phyloP scores from a whole-genome alignment of 2,888 invertebrate genomes.

The Oscheius sp. region DNA sequence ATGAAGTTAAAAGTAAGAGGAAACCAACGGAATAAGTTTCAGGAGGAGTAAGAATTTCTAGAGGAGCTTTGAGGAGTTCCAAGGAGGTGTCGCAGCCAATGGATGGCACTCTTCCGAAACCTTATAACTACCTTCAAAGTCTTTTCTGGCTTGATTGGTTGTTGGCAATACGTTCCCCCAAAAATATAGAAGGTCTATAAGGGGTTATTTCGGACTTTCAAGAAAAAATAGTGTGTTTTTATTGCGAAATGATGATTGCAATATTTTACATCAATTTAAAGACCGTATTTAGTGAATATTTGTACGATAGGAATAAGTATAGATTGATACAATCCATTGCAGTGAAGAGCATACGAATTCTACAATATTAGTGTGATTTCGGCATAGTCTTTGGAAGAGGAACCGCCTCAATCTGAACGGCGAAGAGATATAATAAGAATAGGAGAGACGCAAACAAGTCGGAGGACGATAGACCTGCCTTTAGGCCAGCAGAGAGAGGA shows the following conservation, averaged over 20 bases:
- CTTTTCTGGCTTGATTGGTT: no score
- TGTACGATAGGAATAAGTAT: not conserved
- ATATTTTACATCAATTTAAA: conserved; percentile 2
- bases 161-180: no score
- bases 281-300: no score
- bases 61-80: no score
- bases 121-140: no score
- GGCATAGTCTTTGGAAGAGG: conserved; percentile 25
- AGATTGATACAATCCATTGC: not conserved
- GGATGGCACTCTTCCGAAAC: no score
- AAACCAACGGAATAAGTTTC: no score
- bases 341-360: not conserved
- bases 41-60: no score
- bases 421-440: not conserved
- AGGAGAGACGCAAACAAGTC: conserved; percentile 29
- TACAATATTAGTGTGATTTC: conserved; percentile 26
- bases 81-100: no score
- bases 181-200: not conserved
- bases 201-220: not conserved
- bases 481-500: not conserved
- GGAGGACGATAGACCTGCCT: not conserved
- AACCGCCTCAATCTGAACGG: conserved; percentile 30
- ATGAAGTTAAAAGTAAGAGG: no score
- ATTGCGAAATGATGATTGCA: no score
- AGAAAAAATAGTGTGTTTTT: not conserved